Percentiles rank a stretch among this genome's conserved stretches.
phyloP scores from a whole-genome alignment of 2,888 invertebrate species.

The Luperina nickerlii region DNA sequence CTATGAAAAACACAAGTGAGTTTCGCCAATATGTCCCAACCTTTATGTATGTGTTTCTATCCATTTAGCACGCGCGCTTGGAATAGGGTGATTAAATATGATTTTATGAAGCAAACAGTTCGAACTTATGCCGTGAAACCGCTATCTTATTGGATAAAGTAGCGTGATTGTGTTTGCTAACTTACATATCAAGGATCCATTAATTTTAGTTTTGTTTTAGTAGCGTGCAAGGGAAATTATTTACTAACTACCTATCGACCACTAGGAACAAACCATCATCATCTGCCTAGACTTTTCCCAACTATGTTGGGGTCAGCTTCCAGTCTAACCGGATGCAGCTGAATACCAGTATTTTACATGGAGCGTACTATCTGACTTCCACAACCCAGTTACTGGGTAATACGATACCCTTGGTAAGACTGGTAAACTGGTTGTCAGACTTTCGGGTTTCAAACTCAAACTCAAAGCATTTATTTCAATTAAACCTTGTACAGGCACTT shows the following conservation, averaged over 20 bases:
- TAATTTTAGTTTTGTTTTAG: neutral
- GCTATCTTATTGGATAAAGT: neutral
- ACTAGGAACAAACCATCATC: neutral
- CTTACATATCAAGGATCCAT: neutral
- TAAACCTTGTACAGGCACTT: too few relatives aligned
- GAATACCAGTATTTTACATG: too few relatives aligned
- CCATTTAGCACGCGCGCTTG: constrained; percentile 31
- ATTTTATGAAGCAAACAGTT: constrained; percentile 51
- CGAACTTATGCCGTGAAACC: constrained; percentile 13
- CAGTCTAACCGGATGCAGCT: too few relatives aligned
- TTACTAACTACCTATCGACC: neutral
- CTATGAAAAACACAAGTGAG: neutral
- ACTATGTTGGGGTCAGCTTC: too few relatives aligned
- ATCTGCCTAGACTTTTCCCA: too few relatives aligned
- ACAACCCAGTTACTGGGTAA: too few relatives aligned
- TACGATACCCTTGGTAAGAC: too few relatives aligned
- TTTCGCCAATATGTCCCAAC: constrained; percentile 6
- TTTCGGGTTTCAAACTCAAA: too few relatives aligned
- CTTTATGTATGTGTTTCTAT: constrained; percentile 21
- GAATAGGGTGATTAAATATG: constrained; percentile 26
- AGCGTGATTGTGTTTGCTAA: constrained; percentile 14
- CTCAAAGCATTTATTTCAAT: too few relatives aligned
- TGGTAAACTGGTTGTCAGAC: too few relatives aligned
- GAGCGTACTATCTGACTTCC: too few relatives aligned
- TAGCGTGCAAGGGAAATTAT: neutral